Evolutionary conservation across 2,113 vertebrate species (phyloP), one percentile per base, ranked within the genome.

Genomic region (Fulica atra): DNA sequence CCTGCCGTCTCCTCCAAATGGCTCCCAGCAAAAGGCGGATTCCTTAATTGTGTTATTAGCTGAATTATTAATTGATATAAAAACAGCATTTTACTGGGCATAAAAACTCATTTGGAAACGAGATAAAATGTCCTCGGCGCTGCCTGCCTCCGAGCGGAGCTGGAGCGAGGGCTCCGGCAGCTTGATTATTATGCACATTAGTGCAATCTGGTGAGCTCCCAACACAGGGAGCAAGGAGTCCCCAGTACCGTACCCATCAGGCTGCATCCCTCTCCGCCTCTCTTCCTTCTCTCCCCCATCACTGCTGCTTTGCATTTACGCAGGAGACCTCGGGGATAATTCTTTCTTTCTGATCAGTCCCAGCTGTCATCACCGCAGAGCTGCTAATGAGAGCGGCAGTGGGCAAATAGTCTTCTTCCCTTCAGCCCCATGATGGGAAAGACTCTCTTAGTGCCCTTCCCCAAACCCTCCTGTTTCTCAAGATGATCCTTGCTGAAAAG

Each of bases 11-110:
- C 95, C 81, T 96, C 81, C 63, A 91, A 96, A 96, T 53, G 79
- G 78, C 91, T 97, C 79, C 93, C 73, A 97, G 94, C 54, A 1
- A 96, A 97, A 95, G 94, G 97, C 84, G 3, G 84, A 96, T 95
- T 97, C 93, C 91, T 96, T 97, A 98, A 98, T 96, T 97, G 78
- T 92, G 95, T 97, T 97, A 98, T 96, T 98, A 97, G 87, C 81
- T 96, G 95, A 98, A 96, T 97, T 98, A 98, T 98, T 98, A 98
- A 98, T 97, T 98, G 97, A 98, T 97, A 97, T 96, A 95, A 98
- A 98, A 98, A 97, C 93, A 98, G 95, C 94, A 96, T 96, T 98
- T 97, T 97, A 97, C 96, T 95, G 93, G 95, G 89, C 91, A 96
- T 96, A 97, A 96, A 97, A 97, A 98, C 88, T 97, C 96, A 96